Conservation (phyloP, 2,888 invertebrate species). For the Anthrax anthrax region DNA sequence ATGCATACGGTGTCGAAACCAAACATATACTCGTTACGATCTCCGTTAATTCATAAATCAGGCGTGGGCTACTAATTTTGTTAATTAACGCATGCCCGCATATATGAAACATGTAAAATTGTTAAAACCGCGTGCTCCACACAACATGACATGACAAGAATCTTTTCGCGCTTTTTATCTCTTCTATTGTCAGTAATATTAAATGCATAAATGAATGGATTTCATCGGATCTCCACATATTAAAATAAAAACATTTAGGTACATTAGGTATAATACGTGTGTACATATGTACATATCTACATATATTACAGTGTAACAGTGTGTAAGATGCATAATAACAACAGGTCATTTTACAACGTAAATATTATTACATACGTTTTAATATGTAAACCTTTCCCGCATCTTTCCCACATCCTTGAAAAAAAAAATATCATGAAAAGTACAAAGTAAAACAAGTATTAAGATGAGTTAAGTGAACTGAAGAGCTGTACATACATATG, state of each 20-base stretch:
- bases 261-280: too few species aligned
- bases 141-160: conserved; percentile 5
- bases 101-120: conserved; percentile 1
- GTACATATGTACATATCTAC: too few species aligned
- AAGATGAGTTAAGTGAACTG: conserved; percentile 1
- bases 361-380: too few species aligned
- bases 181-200: background rate
- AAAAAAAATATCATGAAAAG: too few species aligned
- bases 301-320: too few species aligned
- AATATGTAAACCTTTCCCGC: too few species aligned
- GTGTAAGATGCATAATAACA: too few species aligned
- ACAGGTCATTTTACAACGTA: too few species aligned
- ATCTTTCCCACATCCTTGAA: too few species aligned
- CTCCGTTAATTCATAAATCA: conserved; percentile 28
- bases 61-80: conserved; percentile 24
- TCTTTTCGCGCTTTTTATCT: conserved; percentile 1
- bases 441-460: background rate
- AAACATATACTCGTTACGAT: conserved; percentile 2
- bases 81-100: conserved; percentile 17
- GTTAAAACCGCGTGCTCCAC: conserved; percentile 11
- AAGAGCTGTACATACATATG: conserved; percentile 1
- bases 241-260: background rate
- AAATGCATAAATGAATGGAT: background rate
- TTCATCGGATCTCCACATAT: background rate
- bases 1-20: conserved; percentile 8